phyloP scores from a whole-genome alignment of 2,113 vertebrate genomes.

The Eudyptes chrysolophus region DNA sequence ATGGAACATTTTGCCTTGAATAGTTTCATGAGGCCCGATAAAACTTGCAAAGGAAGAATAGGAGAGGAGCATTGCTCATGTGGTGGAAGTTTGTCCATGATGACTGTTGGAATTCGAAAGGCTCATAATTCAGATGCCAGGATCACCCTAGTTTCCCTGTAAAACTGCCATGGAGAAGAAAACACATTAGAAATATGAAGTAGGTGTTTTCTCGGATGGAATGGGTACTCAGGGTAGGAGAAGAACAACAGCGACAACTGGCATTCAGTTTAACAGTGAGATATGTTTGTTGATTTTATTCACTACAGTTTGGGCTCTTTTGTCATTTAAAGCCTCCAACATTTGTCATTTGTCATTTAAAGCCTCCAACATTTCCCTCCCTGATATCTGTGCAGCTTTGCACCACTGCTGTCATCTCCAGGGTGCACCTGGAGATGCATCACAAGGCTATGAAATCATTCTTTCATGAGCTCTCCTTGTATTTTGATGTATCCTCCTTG shows the following conservation, averaged over 20 bases:
- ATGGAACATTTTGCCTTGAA: neutral
- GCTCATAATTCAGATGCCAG: neutral
- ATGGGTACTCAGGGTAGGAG: neutral
- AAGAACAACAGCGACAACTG: neutral
- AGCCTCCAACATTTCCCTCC: neutral
- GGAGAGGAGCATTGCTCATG: neutral
- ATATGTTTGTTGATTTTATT: neutral
- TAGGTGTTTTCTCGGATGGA: neutral
- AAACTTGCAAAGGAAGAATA: neutral
- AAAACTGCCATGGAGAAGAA: neutral
- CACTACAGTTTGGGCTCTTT: neutral
- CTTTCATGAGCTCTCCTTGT: neutral
- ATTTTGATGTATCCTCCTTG: neutral
- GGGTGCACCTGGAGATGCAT: too few species aligned
- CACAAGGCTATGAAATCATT: neutral
- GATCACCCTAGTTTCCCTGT: neutral
- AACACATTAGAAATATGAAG: neutral
- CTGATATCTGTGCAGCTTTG: neutral
- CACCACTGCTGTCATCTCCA: neutral
- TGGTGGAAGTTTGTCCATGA: neutral
- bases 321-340: neutral
- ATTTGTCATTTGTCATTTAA: neutral
- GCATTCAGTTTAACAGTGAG: neutral
- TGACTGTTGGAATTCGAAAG: neutral
- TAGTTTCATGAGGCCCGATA: neutral